Evolutionary conservation across 1,140 invertebrate genomes (phyloP), one percentile per base, ranked within the genome.

Genomic region (Drosophila sturtevanti): DNA sequence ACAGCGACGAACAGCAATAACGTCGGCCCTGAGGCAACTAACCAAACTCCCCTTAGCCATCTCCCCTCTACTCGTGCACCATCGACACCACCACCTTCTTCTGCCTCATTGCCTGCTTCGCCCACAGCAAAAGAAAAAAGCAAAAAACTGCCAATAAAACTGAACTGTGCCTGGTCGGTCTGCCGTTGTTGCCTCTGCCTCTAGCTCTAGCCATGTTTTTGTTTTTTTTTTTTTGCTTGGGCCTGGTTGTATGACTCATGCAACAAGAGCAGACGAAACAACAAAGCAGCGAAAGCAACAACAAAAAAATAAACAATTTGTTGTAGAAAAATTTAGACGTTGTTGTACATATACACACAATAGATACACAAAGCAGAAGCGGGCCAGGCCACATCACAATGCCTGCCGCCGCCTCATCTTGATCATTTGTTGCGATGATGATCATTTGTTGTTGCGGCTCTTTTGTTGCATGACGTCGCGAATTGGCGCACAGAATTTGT

Each of bases 381-480:
- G 52, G 68, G 63, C 72, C 34, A 68, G 41, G 18, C 22, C 14
- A 31, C 18, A 61, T 6, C 7, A 31, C 27, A 31, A 31, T 31
- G 27, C 27, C 27, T 31, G 37, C 68, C 64, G 11, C 38, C 12
- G 14, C 54, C 27, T 10, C 58, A 35, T 58, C 44, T 55, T 82
- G 63, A 80, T 77, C 69, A 72, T 76, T 60, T 48, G 41, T 48
- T 48, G 41, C 37, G 37, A 48, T 61, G 51, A 71, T 64, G 63
- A 41, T 75, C 73, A 72, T 78, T 75, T 75, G 77, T 67, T 62
- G 69, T 74, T 71, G 84, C 69, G 68, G 76, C 82, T 87, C 76
- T 86, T 87, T 87, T 85, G 81, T 85, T 81, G 81, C 81, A 85
- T 85, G 81, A 85, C 81, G 86, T 85, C 81, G 81, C 82, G 59